Evolutionary conservation across 2,888 invertebrate genomes (phyloP), one percentile per base, ranked within the genome.

Genomic region (Hydraecia micacea): DNA sequence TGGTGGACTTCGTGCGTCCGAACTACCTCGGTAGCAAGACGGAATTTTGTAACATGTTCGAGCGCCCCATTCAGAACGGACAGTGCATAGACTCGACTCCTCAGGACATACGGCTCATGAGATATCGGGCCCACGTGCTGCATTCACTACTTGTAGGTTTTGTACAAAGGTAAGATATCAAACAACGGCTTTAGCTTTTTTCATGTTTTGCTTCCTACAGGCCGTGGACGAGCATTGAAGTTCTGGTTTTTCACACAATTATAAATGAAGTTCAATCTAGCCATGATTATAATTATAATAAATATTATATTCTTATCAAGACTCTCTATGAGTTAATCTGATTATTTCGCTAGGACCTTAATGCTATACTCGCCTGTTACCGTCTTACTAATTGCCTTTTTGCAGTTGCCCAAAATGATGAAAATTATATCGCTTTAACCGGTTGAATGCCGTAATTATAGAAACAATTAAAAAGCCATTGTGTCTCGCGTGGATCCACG

Each of bases 11-110:
- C 95, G 99, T 99, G 0, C 97, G 99, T 39, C 99, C 99, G 0
- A 99, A 99, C 96, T 99, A 99, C 95, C 97, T 99, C 62, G 99
- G 99, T 80, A 99, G 99, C 39, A 99, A 99, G 94, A 99, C 99
- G 0, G 99, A 99, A 94, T 99, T 99, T 94, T 98, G 98, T 91
- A 99, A 99, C 93, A 99, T 99, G 99, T 99, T 99, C 93, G 99
- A 99, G 93, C 97, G 99, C 25, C 99, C 99, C 0, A 99, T 99
- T 89, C 99, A 99, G 95, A 99, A 99, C 94, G 99, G 99, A 0
- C 99, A 99, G 95, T 99, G 99, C 95, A 98, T 99, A 60, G 99
- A 99, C 94, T 99, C 99, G 32, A 99, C 99, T 0, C 98, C 99
- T 0, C 98, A 98, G 89, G 99, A 99, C 93, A 98, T 99, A 81